phyloP scores from a whole-genome alignment of 2,888 invertebrate genomes.

The Harpalus rubripes region DNA sequence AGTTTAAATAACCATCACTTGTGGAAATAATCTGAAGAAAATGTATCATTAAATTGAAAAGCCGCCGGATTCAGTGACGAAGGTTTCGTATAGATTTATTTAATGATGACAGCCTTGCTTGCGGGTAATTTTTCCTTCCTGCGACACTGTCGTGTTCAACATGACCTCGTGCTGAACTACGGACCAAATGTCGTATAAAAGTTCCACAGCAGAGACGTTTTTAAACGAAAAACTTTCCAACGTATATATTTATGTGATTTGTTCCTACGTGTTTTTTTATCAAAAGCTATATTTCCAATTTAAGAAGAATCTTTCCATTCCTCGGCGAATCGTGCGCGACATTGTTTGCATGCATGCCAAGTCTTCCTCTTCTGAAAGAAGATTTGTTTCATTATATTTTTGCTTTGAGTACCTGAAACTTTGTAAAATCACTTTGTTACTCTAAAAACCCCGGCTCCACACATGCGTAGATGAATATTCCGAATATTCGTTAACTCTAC shows the following conservation, averaged over 20 bases:
- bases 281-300: slow-evolving; percentile 67
- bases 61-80: too few species aligned
- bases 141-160: background rate
- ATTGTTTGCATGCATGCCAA: slow-evolving; percentile 63
- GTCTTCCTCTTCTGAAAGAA: slow-evolving; percentile 35
- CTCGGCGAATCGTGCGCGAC: slow-evolving; percentile 50
- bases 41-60: too few species aligned
- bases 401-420: slow-evolving; percentile 44
- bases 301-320: slow-evolving; percentile 65
- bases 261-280: slow-evolving; percentile 67
- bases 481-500: too few species aligned
- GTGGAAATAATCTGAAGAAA: too few species aligned
- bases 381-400: slow-evolving; percentile 66
- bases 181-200: slow-evolving; percentile 65
- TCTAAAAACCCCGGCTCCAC: too few species aligned
- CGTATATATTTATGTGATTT: slow-evolving; percentile 67
- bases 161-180: slow-evolving; percentile 9
- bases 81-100: too few species aligned
- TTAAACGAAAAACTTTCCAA: slow-evolving; percentile 66
- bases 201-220: slow-evolving; percentile 58
- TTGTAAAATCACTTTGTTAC: background rate
- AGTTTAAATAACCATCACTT: too few species aligned
- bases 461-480: too few species aligned
- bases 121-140: background rate
- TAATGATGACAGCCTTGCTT: too few species aligned